A percentile compares a stretch with the other conserved stretches of the same genome.
Conservation (phyloP, 2,797 vertebrate genomes). For the Sebastes miniatus region DNA sequence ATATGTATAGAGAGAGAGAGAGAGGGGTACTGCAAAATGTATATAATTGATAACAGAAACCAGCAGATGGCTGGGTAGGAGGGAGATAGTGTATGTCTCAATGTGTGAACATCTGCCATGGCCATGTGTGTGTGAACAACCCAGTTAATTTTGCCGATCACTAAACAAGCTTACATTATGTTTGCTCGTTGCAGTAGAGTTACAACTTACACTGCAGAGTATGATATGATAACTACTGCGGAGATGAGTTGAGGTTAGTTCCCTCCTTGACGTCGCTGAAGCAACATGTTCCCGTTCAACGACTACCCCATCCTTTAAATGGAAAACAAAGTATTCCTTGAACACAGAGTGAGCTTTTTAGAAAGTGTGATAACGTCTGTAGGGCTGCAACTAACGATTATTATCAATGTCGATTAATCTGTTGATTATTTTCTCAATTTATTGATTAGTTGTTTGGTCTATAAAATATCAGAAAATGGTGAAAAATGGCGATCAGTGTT, state of each 20-base stretch:
- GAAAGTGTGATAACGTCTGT: not conserved
- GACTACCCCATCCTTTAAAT: not conserved
- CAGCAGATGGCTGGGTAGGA: not conserved
- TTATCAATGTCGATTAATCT: too few relatives aligned
- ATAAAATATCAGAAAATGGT: too few relatives aligned
- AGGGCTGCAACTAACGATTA: too few relatives aligned
- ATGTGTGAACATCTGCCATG: not conserved
- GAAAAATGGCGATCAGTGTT: too few relatives aligned
- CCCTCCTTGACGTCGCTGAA: not conserved
- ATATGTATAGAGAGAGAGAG: not conserved
- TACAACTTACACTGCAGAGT: not conserved
- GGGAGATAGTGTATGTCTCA: not conserved
- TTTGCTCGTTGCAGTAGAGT: not conserved
- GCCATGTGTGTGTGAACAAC: not conserved
- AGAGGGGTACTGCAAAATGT: not conserved
- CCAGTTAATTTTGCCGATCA: not conserved
- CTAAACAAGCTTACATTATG: not conserved
- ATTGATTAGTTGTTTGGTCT: too few relatives aligned
- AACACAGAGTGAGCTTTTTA: not conserved
- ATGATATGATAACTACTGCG: not conserved
- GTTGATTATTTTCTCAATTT: too few relatives aligned
- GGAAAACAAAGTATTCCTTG: conserved; percentile 2
- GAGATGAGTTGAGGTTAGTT: not conserved
- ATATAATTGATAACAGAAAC: not conserved
- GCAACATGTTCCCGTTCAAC: not conserved